Evolutionary conservation across 2,888 invertebrate genomes (phyloP), one percentile per base, ranked within the genome.

Genomic region (Epicampocera succincta): DNA sequence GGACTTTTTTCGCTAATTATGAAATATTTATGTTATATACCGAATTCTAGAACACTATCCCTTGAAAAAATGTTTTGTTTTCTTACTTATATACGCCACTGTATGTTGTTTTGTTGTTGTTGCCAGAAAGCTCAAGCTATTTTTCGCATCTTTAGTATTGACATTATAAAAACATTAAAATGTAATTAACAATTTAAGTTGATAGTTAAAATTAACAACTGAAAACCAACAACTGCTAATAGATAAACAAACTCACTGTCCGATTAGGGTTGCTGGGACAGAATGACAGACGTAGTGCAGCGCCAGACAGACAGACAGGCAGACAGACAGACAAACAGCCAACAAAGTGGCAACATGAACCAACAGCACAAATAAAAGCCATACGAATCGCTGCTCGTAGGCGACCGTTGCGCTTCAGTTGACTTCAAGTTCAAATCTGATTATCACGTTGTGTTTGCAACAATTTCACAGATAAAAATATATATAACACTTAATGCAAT

Each of bases 361-460:
- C 48, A 78, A 56, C 11, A 60, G 54, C 46, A 5, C 5, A 33
- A 33, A 40, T 19, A 63, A 40, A 69, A 68, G 17, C 29, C 33
- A 60, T 44, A 50, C 44, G 40, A 73, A 46, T 65, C 17, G 46
- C 21, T 50, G 33, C 8, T 38, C 42, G 33, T 60, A 52, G 9
- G 13, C 58, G 65, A 52, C 65, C 52, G 78, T 60, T 78, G 61
- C 44, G 82, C 82, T 71, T 82, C 74, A 82, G 60, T 66, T 75
- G 71, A 42, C 66, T 82, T 82, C 82, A 82, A 82, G 78, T 82
- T 82, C 78, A 82, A 82, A 82, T 82, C 71, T 82, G 74, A 74
- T 78, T 74, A 78, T 82, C 78, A 82, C 78, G 82, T 78, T 80
- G 61, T 78, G 40, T 63, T 61, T 60, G 15, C 58, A 21, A 42